Evolutionary conservation across 2,113 vertebrate species (phyloP), one percentile per base, ranked within the genome.

Genomic region (Sinosuthora webbiana): DNA sequence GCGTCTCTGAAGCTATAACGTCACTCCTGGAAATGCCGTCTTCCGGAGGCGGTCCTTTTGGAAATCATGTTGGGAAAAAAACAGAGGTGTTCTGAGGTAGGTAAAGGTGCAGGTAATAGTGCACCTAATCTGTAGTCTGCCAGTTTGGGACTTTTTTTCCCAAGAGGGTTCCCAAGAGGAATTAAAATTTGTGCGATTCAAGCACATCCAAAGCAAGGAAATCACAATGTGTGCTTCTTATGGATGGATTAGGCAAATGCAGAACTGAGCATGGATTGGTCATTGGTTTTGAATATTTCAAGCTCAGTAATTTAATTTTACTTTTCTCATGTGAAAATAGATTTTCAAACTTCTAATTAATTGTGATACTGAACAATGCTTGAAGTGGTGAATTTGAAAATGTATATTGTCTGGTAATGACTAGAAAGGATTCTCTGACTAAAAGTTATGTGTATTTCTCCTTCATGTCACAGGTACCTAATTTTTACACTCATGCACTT

Each of bases 31-130:
- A 97, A 98, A 98, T 94, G 97, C 97, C 96, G 95, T 98, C 97
- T 98, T 98, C 98, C 96, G 97, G 98, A 98, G 97, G 98, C 97
- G 97, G 97, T 97, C 97, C 97, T 98, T 98, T 97, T 98, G 97
- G 98, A 98, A 98, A 98, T 97, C 97, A 97, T 97, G 97, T 97
- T 96, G 97, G 97, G 96, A 90, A 97, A 97, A 97, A 97, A 96
- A 96, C 96, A 94, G 92, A 97, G 97, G 97, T 98, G 96, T 97
- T 91, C 96, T 87, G 97, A 98, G 97, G 98, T 98, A 98, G 98
- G 97, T 98, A 96, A 97, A 97, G 97, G 97, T 87, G 81, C 78
- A 91, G 91, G 71, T 95, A 93, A 94, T 95, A 90, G 87, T 97
- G 96, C 96, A 56, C 92, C 94, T 97, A 94, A 42, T 92, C 90